phyloP scores from a whole-genome alignment of 2,888 invertebrate genomes.

The Torymus tubicola region DNA sequence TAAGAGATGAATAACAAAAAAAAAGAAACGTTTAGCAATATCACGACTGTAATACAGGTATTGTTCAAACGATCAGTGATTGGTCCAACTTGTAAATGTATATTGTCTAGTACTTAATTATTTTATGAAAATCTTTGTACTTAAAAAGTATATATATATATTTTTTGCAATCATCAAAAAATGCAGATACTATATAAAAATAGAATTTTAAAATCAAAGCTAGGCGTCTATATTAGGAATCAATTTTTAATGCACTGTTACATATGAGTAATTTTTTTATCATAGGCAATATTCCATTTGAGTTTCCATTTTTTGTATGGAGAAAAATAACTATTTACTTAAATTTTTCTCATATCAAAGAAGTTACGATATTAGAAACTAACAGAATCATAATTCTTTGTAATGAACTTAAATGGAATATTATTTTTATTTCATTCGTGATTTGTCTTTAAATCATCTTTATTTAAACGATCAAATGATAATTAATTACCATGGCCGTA shows the following conservation, averaged over 20 bases:
- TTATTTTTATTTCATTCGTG: slow-evolving; percentile 7
- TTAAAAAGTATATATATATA: slow-evolving; percentile 60
- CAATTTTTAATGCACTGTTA: slow-evolving; percentile 42
- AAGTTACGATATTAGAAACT: no score
- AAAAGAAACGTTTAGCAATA: slow-evolving; percentile 46
- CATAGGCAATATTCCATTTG: not conserved
- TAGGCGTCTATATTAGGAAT: slow-evolving; percentile 54
- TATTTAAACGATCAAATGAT: slow-evolving; percentile 11
- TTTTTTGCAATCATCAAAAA: slow-evolving; percentile 32
- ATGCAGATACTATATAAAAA: slow-evolving; percentile 29
- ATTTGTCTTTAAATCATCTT: slow-evolving; percentile 18
- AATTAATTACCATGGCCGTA: slow-evolving; percentile 17
- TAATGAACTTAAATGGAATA: slow-evolving; percentile 10
- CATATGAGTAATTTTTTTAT: slow-evolving; percentile 38
- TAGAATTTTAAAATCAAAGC: slow-evolving; percentile 44
- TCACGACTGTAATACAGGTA: slow-evolving; percentile 65
- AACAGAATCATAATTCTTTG: not conserved
- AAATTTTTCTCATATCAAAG: no score
- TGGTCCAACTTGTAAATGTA: slow-evolving; percentile 64
- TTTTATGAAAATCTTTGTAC: slow-evolving; percentile 63
- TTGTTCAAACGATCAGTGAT: slow-evolving; percentile 65
- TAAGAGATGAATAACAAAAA: slow-evolving; percentile 43
- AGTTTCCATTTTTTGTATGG: not conserved
- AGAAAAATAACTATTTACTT: no score
- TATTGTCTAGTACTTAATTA: slow-evolving; percentile 68